Percentiles rank a stretch among this genome's conserved stretches.
Conservation (phyloP, 2,888 invertebrate species). For the Ceriagrion tenellum region DNA sequence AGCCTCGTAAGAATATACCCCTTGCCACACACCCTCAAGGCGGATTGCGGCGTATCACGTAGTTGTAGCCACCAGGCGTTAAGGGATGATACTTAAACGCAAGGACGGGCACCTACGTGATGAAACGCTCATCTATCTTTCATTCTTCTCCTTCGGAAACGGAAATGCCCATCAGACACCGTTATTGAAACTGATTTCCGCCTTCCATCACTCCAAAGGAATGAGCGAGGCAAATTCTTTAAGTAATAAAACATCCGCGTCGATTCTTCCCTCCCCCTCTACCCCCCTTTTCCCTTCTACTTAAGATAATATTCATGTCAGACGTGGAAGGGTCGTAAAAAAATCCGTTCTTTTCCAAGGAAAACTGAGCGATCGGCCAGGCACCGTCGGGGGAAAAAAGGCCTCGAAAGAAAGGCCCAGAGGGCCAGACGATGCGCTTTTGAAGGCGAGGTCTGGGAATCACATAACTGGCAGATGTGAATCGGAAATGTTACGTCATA, state of each 20-base stretch:
- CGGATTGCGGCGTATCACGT: too few relatives aligned
- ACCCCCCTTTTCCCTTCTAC: background rate
- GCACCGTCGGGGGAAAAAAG: background rate
- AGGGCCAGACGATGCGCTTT: background rate
- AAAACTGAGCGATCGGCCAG: background rate
- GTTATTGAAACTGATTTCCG: background rate
- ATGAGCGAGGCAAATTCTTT: background rate
- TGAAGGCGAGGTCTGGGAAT: background rate
- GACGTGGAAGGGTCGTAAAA: background rate
- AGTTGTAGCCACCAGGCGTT: too few relatives aligned
- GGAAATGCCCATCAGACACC: conserved; percentile 2
- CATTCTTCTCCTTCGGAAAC: background rate
- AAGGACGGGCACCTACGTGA: too few relatives aligned
- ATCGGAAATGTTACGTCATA: background rate
- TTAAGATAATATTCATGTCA: background rate
- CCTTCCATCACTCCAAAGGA: background rate
- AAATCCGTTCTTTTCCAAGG: background rate
- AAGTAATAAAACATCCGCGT: background rate
- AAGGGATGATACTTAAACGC: too few relatives aligned
- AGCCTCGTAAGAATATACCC: too few relatives aligned
- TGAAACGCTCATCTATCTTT: background rate
- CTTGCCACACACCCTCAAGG: too few relatives aligned
- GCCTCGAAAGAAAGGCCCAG: background rate
- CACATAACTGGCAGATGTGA: background rate
- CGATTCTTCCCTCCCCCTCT: background rate